Base-by-base conservation (phyloP, 1,140 invertebrate species). In the Adoxophyes honmai region DNA sequence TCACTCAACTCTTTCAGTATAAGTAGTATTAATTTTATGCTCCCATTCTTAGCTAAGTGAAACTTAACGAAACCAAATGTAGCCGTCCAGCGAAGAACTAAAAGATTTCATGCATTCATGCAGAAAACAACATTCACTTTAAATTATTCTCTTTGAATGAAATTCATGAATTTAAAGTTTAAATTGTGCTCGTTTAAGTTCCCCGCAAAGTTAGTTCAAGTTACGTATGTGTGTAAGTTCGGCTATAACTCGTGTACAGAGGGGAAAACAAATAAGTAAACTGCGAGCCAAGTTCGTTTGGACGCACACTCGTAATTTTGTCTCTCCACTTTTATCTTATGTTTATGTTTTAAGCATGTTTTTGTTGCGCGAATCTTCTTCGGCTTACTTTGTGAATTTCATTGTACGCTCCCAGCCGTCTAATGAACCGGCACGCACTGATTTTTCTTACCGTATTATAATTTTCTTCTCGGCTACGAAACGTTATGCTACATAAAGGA, bases 311-410 rank as follows among this genome's bases (percentile, higher is more conserved):
- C 62, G 67, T 66, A 64, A 69, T 64, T 67, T 73, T 56, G 55
- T 51, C 59, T 69, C 65, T 70, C 68, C 42, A 28, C 53, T 60
- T 70, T 66, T 62, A 70, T 73, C 64, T 70, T 60, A 67, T 64
- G 6, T 28, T 6, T 28, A 66, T 60, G n/a, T n/a, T n/a, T n/a
- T n/a, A n/a, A n/a, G n/a, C n/a, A n/a, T n/a, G n/a, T n/a, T n/a
- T n/a, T 58, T 34, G 62, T 42, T 61, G 37, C 42, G 52, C 62
- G 65, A 65, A 64, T 71, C 59, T 64, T 64, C 57, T 67, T 67
- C 68, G 75, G 77, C 80, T 85, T 81, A 85, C 39, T 48, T 28
- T 48, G 7, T 48, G 42, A 48, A 48, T 21, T 48, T 28, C 21
- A 21, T 21, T 16, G 10, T 28, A 48, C n/a, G 18, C 21, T 44